Percentiles rank a stretch among this genome's conserved stretches.
These are phyloP conservation scores for Passerculus sandwichensis DNA, from an alignment of 2,797 vertebrate genomes.

Conservation along the genomic window DNA sequence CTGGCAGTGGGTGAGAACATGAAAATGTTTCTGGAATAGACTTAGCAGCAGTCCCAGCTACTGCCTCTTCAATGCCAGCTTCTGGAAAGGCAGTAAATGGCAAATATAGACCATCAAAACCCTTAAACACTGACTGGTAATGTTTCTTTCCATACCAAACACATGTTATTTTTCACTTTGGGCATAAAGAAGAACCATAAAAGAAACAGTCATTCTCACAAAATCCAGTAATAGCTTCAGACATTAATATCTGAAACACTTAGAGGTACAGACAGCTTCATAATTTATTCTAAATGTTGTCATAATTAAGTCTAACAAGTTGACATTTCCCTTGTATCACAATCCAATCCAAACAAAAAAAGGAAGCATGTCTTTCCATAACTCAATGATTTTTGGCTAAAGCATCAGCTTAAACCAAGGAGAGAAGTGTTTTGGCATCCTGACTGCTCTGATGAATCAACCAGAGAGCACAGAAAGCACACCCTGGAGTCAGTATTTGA, in stretches of 20 bases:
- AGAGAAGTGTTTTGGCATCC: conserved; percentile 36
- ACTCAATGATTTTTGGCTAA: conserved; percentile 35
- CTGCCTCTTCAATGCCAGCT: background rate
- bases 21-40: background rate
- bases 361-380: conserved; percentile 55
- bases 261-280: conserved; percentile 2
- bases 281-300: conserved; percentile 38
- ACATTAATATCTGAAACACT: conserved; percentile 16
- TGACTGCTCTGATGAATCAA: conserved; percentile 3
- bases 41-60: background rate
- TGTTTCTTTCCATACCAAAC: background rate
- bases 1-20: background rate
- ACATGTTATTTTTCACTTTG: background rate
- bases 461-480: background rate
- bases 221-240: background rate
- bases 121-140: background rate
- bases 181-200: background rate
- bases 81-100: background rate
- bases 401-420: background rate
- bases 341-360: conserved; percentile 62
- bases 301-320: conserved; percentile 31
- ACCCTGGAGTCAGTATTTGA: background rate
- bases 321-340: conserved; percentile 51
- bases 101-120: background rate
- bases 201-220: background rate